A percentile compares a stretch with the other conserved stretches of the same genome.
phyloP scores from a whole-genome alignment of 2,888 invertebrate species.

The Zygaena filipendulae region DNA sequence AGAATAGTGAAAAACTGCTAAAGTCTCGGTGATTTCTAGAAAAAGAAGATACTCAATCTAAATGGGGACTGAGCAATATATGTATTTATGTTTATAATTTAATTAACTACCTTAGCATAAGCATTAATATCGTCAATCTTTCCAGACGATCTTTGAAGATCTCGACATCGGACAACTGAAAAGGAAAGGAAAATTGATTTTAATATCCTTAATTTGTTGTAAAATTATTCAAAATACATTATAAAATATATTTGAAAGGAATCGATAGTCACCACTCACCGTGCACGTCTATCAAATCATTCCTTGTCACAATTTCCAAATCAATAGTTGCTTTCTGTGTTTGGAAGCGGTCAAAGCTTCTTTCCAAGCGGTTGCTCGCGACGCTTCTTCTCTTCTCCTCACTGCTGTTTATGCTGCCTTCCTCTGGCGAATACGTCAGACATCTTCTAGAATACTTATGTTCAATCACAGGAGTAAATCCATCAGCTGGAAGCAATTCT shows the following conservation, averaged over 20 bases:
- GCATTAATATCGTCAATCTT: constrained; percentile 77
- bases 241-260: constrained; percentile 17
- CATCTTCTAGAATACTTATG: constrained; percentile 65
- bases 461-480: constrained; percentile 53
- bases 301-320: constrained; percentile 67
- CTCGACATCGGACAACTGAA: constrained; percentile 82
- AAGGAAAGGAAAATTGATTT: constrained; percentile 23
- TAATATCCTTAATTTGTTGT: constrained; percentile 7
- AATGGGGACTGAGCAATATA: not conserved
- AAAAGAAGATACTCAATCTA: not conserved
- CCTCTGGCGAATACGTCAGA: constrained; percentile 69
- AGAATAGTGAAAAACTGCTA: too few relatives aligned
- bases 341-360: constrained; percentile 42
- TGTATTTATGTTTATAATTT: too few relatives aligned
- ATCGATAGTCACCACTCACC: constrained; percentile 72
- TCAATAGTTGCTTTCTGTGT: constrained; percentile 70
- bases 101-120: constrained; percentile 88
- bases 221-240: constrained; percentile 6
- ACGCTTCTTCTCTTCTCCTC: constrained; percentile 65
- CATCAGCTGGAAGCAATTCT: constrained; percentile 41
- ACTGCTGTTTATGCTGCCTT: constrained; percentile 55
- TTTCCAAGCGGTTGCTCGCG: constrained; percentile 51
- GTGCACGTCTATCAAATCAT: constrained; percentile 73
- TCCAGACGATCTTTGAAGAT: constrained; percentile 74
- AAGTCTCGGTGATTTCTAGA: not conserved